A percentile compares a stretch with the other conserved stretches of the same genome.
Evolutionary conservation across 2,888 invertebrate genomes (phyloP).

Genomic region (Diplazon laetatorius): DNA sequence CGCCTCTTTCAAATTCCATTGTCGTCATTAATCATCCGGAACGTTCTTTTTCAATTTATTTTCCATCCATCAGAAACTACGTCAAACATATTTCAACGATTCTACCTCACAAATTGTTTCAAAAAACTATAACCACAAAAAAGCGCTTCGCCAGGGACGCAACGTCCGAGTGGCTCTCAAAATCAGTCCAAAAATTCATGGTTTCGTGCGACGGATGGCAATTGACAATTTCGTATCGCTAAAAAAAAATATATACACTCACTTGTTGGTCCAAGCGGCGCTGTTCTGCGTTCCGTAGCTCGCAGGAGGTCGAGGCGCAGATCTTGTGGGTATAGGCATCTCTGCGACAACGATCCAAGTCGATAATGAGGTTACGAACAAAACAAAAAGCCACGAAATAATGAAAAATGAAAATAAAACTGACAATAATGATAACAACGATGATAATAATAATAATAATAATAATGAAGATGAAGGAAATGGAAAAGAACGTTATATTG

Average conservation of each 20-base stretch:
- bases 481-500: conserved; percentile 46
- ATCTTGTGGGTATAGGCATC: conserved; percentile 86
- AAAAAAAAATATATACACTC: conserved; percentile 62
- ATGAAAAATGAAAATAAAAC: conserved; percentile 50
- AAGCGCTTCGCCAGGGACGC: neutral
- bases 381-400: conserved; percentile 42
- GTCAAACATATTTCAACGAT: neutral
- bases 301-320: conserved; percentile 85
- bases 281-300: conserved; percentile 78
- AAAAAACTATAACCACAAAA: conserved; percentile 12
- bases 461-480: neutral
- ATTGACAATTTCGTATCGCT: neutral
- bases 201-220: neutral
- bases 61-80: no score
- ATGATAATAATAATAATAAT: conserved; percentile 16
- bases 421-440: conserved; percentile 34
- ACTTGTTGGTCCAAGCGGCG: conserved; percentile 76
- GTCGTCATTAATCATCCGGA: no score
- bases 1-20: no score
- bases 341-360: conserved; percentile 79
- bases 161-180: neutral
- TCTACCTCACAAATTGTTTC: neutral
- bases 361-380: neutral
- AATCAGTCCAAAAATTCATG: neutral
- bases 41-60: no score